These are phyloP conservation scores for Erannis defoliaria DNA, from an alignment of 2,888 invertebrate species.

Conservation along the genomic window DNA sequence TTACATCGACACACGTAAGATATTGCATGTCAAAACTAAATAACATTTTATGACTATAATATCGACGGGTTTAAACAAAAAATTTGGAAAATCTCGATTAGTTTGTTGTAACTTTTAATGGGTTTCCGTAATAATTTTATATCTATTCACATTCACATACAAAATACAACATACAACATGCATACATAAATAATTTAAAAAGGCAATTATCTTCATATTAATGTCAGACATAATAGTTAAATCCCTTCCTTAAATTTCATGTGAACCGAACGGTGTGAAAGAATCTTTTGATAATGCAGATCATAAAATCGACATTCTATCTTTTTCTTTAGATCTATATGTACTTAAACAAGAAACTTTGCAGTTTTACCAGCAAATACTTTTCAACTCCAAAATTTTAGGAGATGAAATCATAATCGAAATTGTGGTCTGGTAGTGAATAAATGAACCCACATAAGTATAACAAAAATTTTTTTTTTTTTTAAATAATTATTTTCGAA, in stretches of 20 bases:
- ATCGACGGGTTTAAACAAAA: conserved; percentile 2
- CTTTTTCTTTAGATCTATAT: no score
- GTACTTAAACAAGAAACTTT: no score
- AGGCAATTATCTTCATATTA: neutral
- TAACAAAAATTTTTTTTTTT: no score
- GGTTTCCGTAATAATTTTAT: conserved; percentile 13
- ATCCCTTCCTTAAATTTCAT: neutral
- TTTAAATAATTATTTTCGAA: no score
- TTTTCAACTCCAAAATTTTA: no score
- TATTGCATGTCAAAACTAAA: conserved; percentile 22
- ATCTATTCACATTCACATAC: neutral
- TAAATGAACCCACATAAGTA: no score
- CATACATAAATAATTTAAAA: conserved; percentile 1
- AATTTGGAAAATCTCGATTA: conserved; percentile 2
- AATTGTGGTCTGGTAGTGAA: no score
- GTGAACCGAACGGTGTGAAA: no score
- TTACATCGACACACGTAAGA: conserved; percentile 20
- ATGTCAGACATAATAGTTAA: neutral
- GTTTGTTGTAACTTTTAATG: conserved; percentile 19
- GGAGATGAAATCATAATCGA: no score
- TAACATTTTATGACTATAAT: conserved; percentile 5
- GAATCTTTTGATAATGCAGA: no score
- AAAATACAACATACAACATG: neutral
- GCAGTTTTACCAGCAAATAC: no score
- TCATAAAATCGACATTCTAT: no score